Evolutionary conservation across 2,113 vertebrate species (phyloP).

Genomic region (Lepisosteus oculatus): DNA sequence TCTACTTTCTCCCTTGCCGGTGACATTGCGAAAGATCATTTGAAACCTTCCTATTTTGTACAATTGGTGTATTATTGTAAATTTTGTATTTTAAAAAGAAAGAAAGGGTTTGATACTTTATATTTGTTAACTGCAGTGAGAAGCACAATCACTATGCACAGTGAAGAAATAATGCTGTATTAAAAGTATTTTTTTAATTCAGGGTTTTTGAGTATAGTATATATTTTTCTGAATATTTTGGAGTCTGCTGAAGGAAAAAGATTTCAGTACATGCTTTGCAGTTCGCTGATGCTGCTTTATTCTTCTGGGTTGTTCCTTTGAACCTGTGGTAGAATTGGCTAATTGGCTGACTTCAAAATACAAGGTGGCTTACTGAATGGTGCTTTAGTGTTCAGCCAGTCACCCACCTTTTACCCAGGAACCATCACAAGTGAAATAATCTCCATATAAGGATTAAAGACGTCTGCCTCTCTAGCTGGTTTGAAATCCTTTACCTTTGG

Average conservation of each 20-base stretch:
- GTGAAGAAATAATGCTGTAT: constrained; percentile 13
- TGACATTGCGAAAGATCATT: constrained; percentile 1
- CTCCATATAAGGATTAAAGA: constrained; percentile 52
- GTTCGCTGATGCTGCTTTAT: no score
- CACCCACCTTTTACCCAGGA: no score
- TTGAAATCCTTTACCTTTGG: constrained; percentile 12
- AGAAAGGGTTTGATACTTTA: constrained; percentile 17
- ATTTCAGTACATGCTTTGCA: no score
- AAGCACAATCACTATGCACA: constrained; percentile 48
- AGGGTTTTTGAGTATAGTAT: not conserved
- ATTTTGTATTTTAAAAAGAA: constrained; percentile 29
- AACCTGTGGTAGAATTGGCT: no score
- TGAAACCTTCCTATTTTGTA: constrained; percentile 25
- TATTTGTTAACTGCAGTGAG: constrained; percentile 23
- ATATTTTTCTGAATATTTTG: not conserved
- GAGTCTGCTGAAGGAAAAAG: no score
- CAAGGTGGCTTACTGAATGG: no score
- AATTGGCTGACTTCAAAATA: no score
- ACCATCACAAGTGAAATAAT: constrained; percentile 19
- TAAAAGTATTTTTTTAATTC: constrained; percentile 10
- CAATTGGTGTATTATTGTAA: constrained; percentile 27
- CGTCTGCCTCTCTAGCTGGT: constrained; percentile 43
- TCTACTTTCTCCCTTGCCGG: constrained; percentile 11
- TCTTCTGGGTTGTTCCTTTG: no score
- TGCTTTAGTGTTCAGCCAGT: no score